These are phyloP conservation scores for Scolopax mira DNA, from an alignment of 2,113 vertebrate species.

Conservation along the genomic window DNA sequence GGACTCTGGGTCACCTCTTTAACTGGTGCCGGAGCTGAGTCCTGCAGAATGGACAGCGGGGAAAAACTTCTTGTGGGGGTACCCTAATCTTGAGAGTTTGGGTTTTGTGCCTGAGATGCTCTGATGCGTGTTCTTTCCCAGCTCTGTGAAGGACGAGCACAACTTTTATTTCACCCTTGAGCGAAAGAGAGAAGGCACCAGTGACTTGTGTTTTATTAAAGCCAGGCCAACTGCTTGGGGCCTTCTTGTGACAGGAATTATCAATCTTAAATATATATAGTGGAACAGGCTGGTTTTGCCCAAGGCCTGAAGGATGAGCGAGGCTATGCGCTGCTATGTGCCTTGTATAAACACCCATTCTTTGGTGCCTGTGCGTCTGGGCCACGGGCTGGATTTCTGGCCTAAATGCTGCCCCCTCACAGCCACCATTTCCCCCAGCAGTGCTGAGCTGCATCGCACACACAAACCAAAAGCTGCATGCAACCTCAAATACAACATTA, in stretches of 20 bases:
- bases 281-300: background rate
- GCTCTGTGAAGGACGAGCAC: background rate
- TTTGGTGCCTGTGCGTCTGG: background rate
- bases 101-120: background rate
- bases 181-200: background rate
- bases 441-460: background rate
- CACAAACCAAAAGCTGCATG: background rate
- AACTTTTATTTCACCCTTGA: slow-evolving; percentile 36
- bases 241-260: slow-evolving; percentile 43
- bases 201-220: slow-evolving; percentile 53
- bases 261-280: slow-evolving; percentile 26
- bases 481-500: background rate
- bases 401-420: background rate
- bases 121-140: background rate
- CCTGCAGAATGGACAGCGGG: background rate
- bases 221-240: slow-evolving; percentile 37
- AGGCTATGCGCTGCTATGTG: background rate
- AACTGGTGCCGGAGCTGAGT: background rate
- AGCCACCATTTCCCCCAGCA: accelerated
- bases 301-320: background rate
- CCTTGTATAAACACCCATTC: background rate
- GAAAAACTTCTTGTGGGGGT: background rate
- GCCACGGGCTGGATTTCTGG: background rate
- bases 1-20: background rate
- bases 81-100: background rate